Conservation (phyloP, 2,888 invertebrate genomes). For the Leistus spinibarbis region DNA sequence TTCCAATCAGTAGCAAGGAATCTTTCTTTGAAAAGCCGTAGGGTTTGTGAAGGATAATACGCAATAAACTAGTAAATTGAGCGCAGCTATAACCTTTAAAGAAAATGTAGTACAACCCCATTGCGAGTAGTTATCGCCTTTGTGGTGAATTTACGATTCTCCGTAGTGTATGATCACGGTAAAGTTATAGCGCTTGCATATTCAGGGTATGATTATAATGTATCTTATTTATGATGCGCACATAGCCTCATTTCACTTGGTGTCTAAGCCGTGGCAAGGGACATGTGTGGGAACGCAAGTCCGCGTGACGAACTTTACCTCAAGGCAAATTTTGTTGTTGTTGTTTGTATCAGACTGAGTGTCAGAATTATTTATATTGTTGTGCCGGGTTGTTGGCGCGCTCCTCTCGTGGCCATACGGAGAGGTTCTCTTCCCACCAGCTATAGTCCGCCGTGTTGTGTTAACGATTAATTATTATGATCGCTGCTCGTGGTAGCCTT, state of each 20-base stretch:
- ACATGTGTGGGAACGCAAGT: constrained; percentile 30
- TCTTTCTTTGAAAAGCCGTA: neutral
- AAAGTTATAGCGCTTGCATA: neutral
- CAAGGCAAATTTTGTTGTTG: constrained; percentile 15
- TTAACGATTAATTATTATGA: constrained; percentile 37
- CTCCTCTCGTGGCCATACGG: neutral
- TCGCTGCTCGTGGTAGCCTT: constrained; percentile 27
- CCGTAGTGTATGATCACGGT: neutral
- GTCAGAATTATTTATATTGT: constrained; percentile 38
- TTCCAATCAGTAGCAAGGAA: too few relatives aligned
- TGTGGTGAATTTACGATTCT: neutral
- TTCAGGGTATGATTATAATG: neutral
- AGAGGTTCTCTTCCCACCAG: constrained; percentile 28
- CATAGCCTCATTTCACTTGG: neutral
- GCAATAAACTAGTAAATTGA: neutral
- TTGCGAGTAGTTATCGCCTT: neutral
- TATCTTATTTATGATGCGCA: neutral
- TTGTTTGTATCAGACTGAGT: constrained; percentile 19
- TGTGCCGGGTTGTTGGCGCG: constrained; percentile 9
- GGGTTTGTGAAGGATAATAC: neutral
- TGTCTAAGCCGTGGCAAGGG: neutral
- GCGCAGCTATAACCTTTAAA: neutral
- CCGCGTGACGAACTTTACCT: constrained; percentile 22
- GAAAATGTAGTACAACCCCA: neutral
- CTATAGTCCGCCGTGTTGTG: neutral